phyloP scores from a whole-genome alignment of 1,140 invertebrate species.

The Pteromalus puparum region DNA sequence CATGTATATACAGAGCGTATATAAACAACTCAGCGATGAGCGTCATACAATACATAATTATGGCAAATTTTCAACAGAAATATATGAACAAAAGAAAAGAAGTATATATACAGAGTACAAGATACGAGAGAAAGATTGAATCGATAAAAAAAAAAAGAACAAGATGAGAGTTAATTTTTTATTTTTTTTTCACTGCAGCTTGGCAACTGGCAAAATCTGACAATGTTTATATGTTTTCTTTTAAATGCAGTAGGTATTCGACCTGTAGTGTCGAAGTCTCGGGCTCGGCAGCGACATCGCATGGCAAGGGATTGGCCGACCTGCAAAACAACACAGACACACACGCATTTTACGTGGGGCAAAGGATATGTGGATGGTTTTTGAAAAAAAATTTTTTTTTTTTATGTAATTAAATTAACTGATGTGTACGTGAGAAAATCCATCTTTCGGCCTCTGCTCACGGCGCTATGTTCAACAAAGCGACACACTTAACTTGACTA shows the following conservation, averaged over 20 bases:
- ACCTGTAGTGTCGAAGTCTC: constrained; percentile 76
- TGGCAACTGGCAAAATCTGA: not conserved
- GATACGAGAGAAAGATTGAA: not conserved
- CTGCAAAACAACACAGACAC: constrained; percentile 72
- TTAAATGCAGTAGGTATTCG: constrained; percentile 60
- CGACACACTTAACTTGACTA: constrained; percentile 31
- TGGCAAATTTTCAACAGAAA: not conserved
- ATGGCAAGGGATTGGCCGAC: constrained; percentile 73
- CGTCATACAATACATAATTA: not conserved
- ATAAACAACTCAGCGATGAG: not conserved
- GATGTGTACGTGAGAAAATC: not conserved
- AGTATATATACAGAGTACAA: not conserved
- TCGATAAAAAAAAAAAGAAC: not conserved
- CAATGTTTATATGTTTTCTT: constrained; percentile 1
- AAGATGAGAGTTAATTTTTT: not conserved
- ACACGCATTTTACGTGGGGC: constrained; percentile 50
- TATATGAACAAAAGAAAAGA: not conserved
- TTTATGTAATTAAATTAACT: not conserved
- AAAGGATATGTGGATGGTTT: constrained; percentile 10
- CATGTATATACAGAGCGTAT: constrained; percentile 10
- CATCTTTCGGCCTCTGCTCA: constrained; percentile 1
- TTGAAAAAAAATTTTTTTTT: constrained; percentile 21
- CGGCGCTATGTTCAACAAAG: not conserved
- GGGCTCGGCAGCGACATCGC: constrained; percentile 75
- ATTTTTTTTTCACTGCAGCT: constrained; percentile 13